Evolutionary conservation across 2,888 invertebrate genomes (phyloP).

Genomic region (Acleris laterana): DNA sequence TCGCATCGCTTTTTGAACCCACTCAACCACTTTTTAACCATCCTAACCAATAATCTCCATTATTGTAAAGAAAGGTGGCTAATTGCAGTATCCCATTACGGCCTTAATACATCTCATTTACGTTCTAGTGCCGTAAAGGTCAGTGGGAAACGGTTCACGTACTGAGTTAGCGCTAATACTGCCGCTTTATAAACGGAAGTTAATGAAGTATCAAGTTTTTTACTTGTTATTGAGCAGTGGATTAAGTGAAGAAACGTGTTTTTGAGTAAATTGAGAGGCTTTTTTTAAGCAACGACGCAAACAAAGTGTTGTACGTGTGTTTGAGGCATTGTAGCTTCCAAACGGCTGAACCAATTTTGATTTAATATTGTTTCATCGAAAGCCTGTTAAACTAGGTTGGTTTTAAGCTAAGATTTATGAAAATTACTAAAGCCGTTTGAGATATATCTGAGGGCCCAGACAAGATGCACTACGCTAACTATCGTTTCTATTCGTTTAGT

Average conservation of each 20-base stretch:
- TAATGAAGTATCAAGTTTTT: conserved; percentile 5
- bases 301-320: too few relatives aligned
- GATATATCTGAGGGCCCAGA: too few relatives aligned
- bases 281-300: not conserved
- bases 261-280: not conserved
- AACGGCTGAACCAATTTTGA: too few relatives aligned
- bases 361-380: too few relatives aligned
- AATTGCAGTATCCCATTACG: conserved; percentile 1
- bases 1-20: not conserved
- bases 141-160: not conserved
- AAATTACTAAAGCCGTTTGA: too few relatives aligned
- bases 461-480: too few relatives aligned
- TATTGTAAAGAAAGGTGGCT: not conserved
- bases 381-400: too few relatives aligned
- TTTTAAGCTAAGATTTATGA: too few relatives aligned
- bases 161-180: not conserved
- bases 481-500: too few relatives aligned
- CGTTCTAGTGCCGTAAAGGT: not conserved
- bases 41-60: not conserved
- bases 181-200: not conserved
- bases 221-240: conserved; percentile 1
- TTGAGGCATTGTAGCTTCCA: not conserved
- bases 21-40: not conserved
- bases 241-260: not conserved
- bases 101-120: not conserved